phyloP scores from a whole-genome alignment of 1,140 invertebrate species.

The Hypothenemus hampei region DNA sequence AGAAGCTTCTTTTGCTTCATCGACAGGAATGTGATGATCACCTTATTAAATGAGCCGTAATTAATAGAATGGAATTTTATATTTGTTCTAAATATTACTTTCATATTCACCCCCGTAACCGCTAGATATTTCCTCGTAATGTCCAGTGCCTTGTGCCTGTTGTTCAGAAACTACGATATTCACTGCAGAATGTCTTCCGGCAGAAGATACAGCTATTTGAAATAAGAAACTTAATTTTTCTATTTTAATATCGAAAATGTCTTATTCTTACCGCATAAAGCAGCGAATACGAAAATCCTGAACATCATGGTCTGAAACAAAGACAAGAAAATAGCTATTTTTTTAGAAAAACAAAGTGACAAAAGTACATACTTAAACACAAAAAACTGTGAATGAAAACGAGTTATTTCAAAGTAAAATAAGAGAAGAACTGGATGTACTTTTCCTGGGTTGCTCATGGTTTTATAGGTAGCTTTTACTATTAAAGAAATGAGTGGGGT shows the following conservation, averaged over 20 bases:
- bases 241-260: no score
- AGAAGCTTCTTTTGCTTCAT: constrained; percentile 20
- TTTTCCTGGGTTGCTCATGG: background rate
- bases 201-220: constrained; percentile 12
- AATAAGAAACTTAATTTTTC: background rate
- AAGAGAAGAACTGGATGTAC: background rate
- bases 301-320: constrained; percentile 24
- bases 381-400: background rate
- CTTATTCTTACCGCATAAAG: constrained; percentile 23
- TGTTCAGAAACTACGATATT: constrained; percentile 28
- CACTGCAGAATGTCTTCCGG: constrained; percentile 4
- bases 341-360: background rate
- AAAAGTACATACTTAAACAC: background rate
- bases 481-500: background rate
- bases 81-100: constrained; percentile 1
- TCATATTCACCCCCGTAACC: constrained; percentile 16
- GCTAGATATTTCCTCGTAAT: constrained; percentile 12
- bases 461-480: background rate
- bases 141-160: constrained; percentile 7
- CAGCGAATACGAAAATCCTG: constrained; percentile 28
- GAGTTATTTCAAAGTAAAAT: background rate
- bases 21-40: constrained; percentile 4
- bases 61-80: background rate
- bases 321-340: background rate
- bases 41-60: background rate